Evolutionary conservation across 2,797 vertebrate genomes (phyloP).

Genomic region (Pseudochaenichthys georgianus): DNA sequence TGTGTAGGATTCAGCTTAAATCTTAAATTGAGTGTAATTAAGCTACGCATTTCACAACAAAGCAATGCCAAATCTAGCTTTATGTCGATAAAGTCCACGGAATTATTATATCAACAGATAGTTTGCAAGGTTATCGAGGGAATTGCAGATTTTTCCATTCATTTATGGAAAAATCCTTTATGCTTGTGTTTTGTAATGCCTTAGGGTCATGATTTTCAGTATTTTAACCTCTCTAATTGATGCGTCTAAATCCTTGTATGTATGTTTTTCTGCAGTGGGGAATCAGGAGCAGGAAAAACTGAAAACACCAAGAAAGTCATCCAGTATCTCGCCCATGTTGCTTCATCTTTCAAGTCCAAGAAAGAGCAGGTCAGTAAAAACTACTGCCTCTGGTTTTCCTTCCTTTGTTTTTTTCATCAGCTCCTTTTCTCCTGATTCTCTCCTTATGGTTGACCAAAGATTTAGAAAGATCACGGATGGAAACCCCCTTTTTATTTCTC

Average conservation of each 20-base stretch:
- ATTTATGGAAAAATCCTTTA: too few species aligned
- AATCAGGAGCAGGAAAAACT: constrained; percentile 98
- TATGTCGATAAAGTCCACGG: not conserved
- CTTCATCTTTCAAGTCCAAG: constrained; percentile 95
- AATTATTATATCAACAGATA: not conserved
- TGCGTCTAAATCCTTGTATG: not conserved
- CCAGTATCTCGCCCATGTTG: constrained; percentile 95
- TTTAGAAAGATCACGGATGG: not conserved
- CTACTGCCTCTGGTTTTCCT: too few species aligned
- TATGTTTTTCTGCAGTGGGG: constrained; percentile 84
- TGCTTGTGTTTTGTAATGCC: not conserved
- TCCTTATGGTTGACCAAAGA: not conserved
- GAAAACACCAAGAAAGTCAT: constrained; percentile 99
- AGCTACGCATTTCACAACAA: not conserved
- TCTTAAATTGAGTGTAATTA: not conserved
- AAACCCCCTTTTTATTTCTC: not conserved
- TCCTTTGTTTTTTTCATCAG: not conserved
- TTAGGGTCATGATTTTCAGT: not conserved
- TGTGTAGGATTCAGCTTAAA: not conserved
- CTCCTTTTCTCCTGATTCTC: not conserved
- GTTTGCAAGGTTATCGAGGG: not conserved
- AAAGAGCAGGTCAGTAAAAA: constrained; percentile 92
- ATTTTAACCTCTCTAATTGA: not conserved
- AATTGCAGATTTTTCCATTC: not conserved
- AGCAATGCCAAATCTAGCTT: not conserved